Conservation (phyloP, 2,113 vertebrate species). For the Lontra canadensis region DNA sequence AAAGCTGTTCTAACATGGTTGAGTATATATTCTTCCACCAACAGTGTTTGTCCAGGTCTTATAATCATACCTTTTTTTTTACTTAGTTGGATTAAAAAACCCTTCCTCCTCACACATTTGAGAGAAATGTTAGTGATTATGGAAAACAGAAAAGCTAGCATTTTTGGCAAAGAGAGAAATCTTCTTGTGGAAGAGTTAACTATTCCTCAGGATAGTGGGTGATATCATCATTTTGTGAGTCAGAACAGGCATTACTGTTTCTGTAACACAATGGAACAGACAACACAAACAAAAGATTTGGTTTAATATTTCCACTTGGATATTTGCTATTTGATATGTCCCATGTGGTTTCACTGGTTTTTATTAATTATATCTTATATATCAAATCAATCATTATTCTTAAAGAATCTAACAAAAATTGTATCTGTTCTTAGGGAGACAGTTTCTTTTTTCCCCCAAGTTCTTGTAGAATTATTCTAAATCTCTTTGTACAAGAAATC, state of each 20-base stretch:
- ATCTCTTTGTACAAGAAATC: neutral
- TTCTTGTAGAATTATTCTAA: neutral
- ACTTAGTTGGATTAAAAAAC: neutral
- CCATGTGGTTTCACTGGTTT: neutral
- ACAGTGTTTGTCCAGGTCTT: neutral
- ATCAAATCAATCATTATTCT: neutral
- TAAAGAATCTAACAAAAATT: neutral
- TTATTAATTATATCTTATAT: neutral
- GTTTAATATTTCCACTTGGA: neutral
- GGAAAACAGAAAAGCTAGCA: neutral
- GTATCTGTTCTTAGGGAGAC: neutral
- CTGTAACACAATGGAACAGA: neutral
- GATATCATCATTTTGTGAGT: neutral
- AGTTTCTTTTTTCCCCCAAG: neutral
- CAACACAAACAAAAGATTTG: neutral
- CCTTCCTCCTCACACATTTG: neutral
- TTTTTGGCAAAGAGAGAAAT: neutral
- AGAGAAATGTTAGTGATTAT: neutral
- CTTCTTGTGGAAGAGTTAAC: neutral
- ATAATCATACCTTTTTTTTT: neutral
- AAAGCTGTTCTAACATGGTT: neutral
- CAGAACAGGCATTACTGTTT: neutral
- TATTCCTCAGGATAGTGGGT: neutral
- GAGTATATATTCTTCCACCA: neutral
- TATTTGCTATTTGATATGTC: slow-evolving; percentile 26